Evolutionary conservation across 2,888 invertebrate genomes (phyloP), one percentile per base, ranked within the genome.

Genomic region (Chymomyza caudatula): DNA sequence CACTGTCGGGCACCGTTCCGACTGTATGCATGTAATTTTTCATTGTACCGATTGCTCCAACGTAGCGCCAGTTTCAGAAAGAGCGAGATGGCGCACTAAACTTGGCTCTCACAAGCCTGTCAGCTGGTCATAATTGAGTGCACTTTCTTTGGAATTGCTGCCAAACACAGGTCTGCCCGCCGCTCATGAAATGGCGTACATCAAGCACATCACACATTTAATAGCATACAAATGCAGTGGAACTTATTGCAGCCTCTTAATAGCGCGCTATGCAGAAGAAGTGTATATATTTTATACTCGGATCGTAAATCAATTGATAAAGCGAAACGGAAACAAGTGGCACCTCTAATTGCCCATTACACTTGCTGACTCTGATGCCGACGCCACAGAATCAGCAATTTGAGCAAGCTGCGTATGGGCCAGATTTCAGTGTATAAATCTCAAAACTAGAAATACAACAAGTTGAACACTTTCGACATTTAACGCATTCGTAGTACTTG

Each of bases 121-220:
- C 82, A 85, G 87, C 85, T 83, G 81, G 86, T 86, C 87, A 87
- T 87, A 87, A 83, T 83, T 85, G 84, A 83, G 82, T 83, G 87
- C 80, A 85, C 84, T 85, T 82, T 83, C 86, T 86, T 81, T 64
- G 80, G 86, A 81, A 81, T 86, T 76, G 78, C 47, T 22, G 53
- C 53, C 51, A 51, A 51, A 85, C 80, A 80, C 68, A 86, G 44
- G 17, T 17, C 43, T 57, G 61, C 43, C 19, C 23, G 23, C 13
- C 20, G n/a, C 13, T 8, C 22, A 17, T 49, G 65, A 66, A 80
- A 82, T 82, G 82, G 82, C 87, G 85, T 58, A 66, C 80, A 85
- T 82, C 87, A 82, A 37, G 3, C 19, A 13, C 49, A 49, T 17
- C 43, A 17, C 3, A 49, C 29, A 37, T 37, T 37, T 37, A 37